Evolutionary conservation across 2,113 vertebrate genomes (phyloP), one percentile per base, ranked within the genome.

Genomic region (Sinocyclocheilus anophthalmus): DNA sequence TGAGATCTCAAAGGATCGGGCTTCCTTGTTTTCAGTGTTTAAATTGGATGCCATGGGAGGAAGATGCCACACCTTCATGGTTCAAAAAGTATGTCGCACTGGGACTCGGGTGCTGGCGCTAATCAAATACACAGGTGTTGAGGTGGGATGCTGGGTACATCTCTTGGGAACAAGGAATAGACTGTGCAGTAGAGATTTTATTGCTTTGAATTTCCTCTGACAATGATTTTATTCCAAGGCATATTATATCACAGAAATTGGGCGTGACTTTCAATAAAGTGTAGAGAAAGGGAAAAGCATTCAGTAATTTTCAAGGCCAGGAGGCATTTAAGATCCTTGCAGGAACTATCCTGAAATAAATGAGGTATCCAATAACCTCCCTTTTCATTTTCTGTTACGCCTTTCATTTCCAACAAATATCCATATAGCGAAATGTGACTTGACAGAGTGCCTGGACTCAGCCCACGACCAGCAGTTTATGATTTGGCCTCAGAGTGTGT

Each of bases 21-120:
- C 85, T 87, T 89, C 86, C 65, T 55, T 70, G 42, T 61, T 88
- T 59, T 87, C 55, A 89, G 83, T 85, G 86, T 88, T 81, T 91
- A 90, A 92, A 92, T 91, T 89, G 39, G 55, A 78, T n/a, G 78
- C 87, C 78, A 55, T 73, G 84, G 85, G 85, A 89, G 42, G 72
- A 81, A 16, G n/a, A 84, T 76, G 85, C 77, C 87, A 65, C 79
- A 70, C 57, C 65, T 20, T 87, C 88, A 75, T 86, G 85, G 59
- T 89, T 84, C 33, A 59, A 73, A 72, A 85, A 81, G 37, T 59
- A 76, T 65, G 77, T 86, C 82, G 59, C 85, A 77, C 39, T 61
- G 87, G 69, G 53, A 90, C 63, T 14, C 42, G 16, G 30, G 26
- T 33, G 67, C 88, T 73, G 48, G 53, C 78, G 81, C 26, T 85